Conservation (phyloP, 2,113 vertebrate species). For the Dascyllus trimaculatus region DNA sequence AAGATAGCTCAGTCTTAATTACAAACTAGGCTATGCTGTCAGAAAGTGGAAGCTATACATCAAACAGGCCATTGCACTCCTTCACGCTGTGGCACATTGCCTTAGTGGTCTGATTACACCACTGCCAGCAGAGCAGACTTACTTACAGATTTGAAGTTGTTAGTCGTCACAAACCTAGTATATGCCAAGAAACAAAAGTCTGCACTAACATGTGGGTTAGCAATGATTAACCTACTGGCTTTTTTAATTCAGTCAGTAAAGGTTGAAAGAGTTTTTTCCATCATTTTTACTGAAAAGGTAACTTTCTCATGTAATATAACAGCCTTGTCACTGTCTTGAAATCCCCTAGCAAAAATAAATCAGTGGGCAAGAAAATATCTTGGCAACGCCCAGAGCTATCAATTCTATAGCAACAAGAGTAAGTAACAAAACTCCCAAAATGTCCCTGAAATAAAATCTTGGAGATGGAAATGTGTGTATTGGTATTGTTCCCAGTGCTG, state of each 20-base stretch:
- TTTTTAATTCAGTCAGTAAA: constrained; percentile 10
- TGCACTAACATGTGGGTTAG: constrained; percentile 1
- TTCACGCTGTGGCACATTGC: constrained; percentile 28
- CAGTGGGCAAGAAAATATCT: constrained; percentile 36
- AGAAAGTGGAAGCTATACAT: constrained; percentile 66
- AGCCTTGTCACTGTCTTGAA: background rate
- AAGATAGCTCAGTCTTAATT: constrained; percentile 76
- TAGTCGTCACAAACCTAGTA: background rate
- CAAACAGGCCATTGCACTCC: constrained; percentile 39
- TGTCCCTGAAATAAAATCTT: constrained; percentile 62
- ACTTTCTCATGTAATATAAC: constrained; percentile 37
- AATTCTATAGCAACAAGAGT: constrained; percentile 34
- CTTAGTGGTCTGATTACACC: constrained; percentile 31
- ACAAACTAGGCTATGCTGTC: constrained; percentile 66
- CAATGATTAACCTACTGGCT: constrained; percentile 6
- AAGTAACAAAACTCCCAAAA: constrained; percentile 53
- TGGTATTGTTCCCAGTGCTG: constrained; percentile 75
- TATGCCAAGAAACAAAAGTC: background rate
- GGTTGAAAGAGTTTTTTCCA: background rate
- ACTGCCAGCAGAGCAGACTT: constrained; percentile 4
- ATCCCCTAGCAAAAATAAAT: constrained; percentile 20
- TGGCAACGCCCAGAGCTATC: constrained; percentile 21
- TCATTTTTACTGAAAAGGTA: background rate
- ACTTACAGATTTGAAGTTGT: constrained; percentile 22
- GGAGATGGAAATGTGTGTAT: constrained; percentile 72